Conservation (phyloP, 2,797 vertebrate genomes). For the Ispidina lecontei region DNA sequence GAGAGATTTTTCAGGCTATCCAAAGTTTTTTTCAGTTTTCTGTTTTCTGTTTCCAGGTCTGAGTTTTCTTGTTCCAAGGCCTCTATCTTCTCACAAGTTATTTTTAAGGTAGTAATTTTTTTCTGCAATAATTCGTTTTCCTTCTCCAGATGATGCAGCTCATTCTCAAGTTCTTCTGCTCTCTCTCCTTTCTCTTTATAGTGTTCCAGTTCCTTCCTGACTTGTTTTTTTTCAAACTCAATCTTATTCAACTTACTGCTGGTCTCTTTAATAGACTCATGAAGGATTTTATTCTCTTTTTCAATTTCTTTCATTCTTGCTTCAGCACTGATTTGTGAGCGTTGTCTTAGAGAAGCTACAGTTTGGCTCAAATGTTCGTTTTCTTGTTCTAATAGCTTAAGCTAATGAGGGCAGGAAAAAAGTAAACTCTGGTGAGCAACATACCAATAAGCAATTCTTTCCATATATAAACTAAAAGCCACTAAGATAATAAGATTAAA, state of each 20-base stretch:
- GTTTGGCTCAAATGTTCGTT: constrained; percentile 94
- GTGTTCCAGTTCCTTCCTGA: constrained; percentile 91
- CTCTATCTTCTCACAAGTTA: constrained; percentile 92
- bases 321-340: constrained; percentile 93
- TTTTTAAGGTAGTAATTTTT: constrained; percentile 89
- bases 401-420: constrained; percentile 74
- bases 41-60: constrained; percentile 89
- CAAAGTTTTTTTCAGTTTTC: constrained; percentile 91
- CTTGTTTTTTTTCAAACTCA: constrained; percentile 94
- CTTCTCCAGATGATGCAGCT: constrained; percentile 87
- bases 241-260: constrained; percentile 91
- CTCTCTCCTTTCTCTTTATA: constrained; percentile 93
- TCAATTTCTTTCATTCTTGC: constrained; percentile 95
- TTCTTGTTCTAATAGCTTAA: constrained; percentile 95
- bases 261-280: constrained; percentile 95
- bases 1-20: constrained; percentile 89
- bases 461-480: neutral
- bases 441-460: neutral
- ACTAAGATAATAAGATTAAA: neutral
- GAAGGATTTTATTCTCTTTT: constrained; percentile 95
- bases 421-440: neutral
- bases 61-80: constrained; percentile 92
- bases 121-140: constrained; percentile 95
- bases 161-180: constrained; percentile 90
- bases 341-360: constrained; percentile 89